These are phyloP conservation scores for Cirrhinus molitorella DNA, from an alignment of 2,797 vertebrate species.

Conservation along the genomic window DNA sequence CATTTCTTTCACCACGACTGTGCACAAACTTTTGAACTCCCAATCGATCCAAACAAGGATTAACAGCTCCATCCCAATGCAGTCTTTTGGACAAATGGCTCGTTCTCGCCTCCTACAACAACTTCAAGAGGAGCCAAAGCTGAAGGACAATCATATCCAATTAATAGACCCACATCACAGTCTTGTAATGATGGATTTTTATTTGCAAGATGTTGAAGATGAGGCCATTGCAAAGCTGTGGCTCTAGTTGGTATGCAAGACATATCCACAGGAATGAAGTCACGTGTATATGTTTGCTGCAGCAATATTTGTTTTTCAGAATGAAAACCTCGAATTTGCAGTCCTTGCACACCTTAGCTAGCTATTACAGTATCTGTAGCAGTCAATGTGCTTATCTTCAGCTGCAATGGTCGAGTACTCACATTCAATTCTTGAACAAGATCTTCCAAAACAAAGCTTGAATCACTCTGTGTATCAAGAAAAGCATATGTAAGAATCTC, in stretches of 20 bases:
- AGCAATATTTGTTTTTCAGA: background rate
- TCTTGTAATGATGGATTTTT: too few species aligned
- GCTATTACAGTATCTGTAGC: constrained; percentile 7
- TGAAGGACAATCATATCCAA: too few species aligned
- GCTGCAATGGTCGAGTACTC: background rate
- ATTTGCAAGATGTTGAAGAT: too few species aligned
- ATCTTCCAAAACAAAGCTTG: constrained; percentile 20
- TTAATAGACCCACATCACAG: too few species aligned
- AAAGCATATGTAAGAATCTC: too few species aligned
- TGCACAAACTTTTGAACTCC: background rate
- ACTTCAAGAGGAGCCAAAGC: too few species aligned
- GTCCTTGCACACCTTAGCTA: background rate
- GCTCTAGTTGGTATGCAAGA: background rate
- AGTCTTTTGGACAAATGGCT: background rate
- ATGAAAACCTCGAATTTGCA: constrained; percentile 22
- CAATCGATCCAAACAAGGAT: background rate
- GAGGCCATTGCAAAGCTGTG: background rate
- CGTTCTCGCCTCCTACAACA: too few species aligned
- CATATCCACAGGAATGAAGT: background rate
- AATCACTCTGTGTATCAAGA: background rate
- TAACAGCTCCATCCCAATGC: background rate
- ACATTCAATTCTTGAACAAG: constrained; percentile 1
- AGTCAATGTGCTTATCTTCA: constrained; percentile 7
- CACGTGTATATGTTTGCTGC: background rate
- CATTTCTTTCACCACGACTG: background rate